These are phyloP conservation scores for Sinocyclocheilus anshuiensis DNA, from an alignment of 2,113 vertebrate species.

Conservation along the genomic window DNA sequence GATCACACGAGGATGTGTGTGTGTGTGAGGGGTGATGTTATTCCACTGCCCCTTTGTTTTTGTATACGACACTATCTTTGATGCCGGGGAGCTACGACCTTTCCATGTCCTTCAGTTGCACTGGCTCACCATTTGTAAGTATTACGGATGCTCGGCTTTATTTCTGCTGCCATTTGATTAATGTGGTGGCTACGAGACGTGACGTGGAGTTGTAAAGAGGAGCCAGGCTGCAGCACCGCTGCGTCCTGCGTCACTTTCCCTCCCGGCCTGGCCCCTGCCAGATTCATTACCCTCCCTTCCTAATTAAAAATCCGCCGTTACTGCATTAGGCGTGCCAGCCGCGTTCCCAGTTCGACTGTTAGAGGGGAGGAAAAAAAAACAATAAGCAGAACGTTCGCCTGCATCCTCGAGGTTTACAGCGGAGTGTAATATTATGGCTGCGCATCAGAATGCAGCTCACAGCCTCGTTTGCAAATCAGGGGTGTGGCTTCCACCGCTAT, in stretches of 20 bases:
- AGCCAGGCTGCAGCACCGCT: constrained; percentile 41
- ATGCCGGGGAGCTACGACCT: constrained; percentile 48
- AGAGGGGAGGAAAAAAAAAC: constrained; percentile 21
- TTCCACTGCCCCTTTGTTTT: constrained; percentile 23
- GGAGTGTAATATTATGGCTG: constrained; percentile 15
- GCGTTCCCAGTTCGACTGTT: constrained; percentile 20
- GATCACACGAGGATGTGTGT: constrained; percentile 34
- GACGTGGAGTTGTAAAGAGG: constrained; percentile 61
- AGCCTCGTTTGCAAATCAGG: constrained; percentile 51
- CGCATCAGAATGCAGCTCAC: constrained; percentile 53
- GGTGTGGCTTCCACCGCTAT: constrained; percentile 44
- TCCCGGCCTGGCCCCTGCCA: constrained; percentile 36
- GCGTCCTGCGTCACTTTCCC: constrained; percentile 43
- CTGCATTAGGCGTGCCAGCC: constrained; percentile 30
- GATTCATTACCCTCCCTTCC: constrained; percentile 57
- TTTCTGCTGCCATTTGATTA: constrained; percentile 62
- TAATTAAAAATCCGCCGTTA: constrained; percentile 63
- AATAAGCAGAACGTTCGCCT: background rate
- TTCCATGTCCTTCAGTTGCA: constrained; percentile 55
- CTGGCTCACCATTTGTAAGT: constrained; percentile 48
- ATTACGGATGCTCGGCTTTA: constrained; percentile 61
- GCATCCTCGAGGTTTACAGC: constrained; percentile 8
- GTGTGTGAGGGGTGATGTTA: constrained; percentile 31
- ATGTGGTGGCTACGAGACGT: constrained; percentile 60
- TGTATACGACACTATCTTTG: constrained; percentile 37